phyloP scores from a whole-genome alignment of 2,888 invertebrate species.

The Ernsta delagoae region DNA sequence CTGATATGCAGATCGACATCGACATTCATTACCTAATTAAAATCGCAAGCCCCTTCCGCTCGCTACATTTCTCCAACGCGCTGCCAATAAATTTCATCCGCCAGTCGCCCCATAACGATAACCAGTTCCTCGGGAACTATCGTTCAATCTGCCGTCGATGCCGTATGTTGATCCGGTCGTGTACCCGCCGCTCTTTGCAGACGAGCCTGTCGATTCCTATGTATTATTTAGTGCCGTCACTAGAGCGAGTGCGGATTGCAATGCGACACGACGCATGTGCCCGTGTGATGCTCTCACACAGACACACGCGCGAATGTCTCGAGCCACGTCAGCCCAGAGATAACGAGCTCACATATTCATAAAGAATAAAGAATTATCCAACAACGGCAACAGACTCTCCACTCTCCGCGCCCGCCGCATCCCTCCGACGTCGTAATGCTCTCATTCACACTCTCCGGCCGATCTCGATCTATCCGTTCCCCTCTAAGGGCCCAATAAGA shows the following conservation, averaged over 20 bases:
- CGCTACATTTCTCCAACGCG: slow-evolving; percentile 84
- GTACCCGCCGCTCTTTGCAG: slow-evolving; percentile 82
- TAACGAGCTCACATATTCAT: slow-evolving; percentile 85
- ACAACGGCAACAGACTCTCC: slow-evolving; percentile 59
- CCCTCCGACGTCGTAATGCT: slow-evolving; percentile 73
- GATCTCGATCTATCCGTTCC: slow-evolving; percentile 82
- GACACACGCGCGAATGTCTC: slow-evolving; percentile 57
- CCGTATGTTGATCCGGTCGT: slow-evolving; percentile 84
- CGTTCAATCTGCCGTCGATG: slow-evolving; percentile 85
- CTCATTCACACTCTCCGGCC: slow-evolving; percentile 81
- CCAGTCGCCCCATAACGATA: slow-evolving; percentile 84
- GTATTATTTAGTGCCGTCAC: slow-evolving; percentile 81
- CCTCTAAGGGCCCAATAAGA: slow-evolving; percentile 72
- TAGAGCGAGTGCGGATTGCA: slow-evolving; percentile 57
- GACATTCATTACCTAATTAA: slow-evolving; percentile 86
- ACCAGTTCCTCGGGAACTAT: slow-evolving; percentile 85
- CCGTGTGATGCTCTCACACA: slow-evolving; percentile 54
- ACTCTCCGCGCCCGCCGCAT: slow-evolving; percentile 59
- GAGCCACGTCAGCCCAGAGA: slow-evolving; percentile 73
- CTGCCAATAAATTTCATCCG: slow-evolving; percentile 85
- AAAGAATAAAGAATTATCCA: slow-evolving; percentile 84
- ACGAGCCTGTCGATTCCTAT: slow-evolving; percentile 81
- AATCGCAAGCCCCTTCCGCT: slow-evolving; percentile 84
- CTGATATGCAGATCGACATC: slow-evolving; percentile 84
- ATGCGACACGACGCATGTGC: slow-evolving; percentile 51